A percentile compares a stretch with the other conserved stretches of the same genome.
phyloP scores from a whole-genome alignment of 2,888 invertebrate genomes.

The Azorinus chamasolen region DNA sequence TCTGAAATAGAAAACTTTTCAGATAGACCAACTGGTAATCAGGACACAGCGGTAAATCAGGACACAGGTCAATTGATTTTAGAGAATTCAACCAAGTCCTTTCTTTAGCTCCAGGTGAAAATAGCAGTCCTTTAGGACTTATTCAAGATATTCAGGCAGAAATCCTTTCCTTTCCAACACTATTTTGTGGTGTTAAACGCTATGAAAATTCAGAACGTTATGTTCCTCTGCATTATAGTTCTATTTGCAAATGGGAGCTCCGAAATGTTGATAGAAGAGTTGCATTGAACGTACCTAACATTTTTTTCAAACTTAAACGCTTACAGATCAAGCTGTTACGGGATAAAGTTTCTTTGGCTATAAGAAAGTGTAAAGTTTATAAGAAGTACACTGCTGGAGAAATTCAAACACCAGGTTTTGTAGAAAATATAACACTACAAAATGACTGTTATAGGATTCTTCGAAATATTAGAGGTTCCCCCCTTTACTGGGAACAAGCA shows the following conservation, averaged over 20 bases:
- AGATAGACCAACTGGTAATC: slow-evolving; percentile 26
- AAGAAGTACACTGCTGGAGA: slow-evolving; percentile 24
- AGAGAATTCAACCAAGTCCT: too few species aligned
- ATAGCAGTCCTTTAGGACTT: too few species aligned
- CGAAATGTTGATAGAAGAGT: too few species aligned
- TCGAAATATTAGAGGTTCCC: slow-evolving; percentile 39
- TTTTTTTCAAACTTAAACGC: slow-evolving; percentile 53
- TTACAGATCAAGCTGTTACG: slow-evolving; percentile 48
- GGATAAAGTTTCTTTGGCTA: slow-evolving; percentile 45
- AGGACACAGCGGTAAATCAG: slow-evolving; percentile 23
- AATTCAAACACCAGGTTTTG: slow-evolving; percentile 6
- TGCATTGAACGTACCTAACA: slow-evolving; percentile 30
- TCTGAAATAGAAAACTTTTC: slow-evolving; percentile 17
- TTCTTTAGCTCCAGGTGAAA: too few species aligned
- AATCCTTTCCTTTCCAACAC: too few species aligned
- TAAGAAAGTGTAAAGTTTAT: slow-evolving; percentile 40
- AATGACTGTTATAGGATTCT: slow-evolving; percentile 41
- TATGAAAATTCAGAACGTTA: too few species aligned
- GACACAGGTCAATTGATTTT: too few species aligned
- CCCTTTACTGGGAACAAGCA: slow-evolving; percentile 50
- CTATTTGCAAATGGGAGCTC: slow-evolving; percentile 51
- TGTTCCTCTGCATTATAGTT: slow-evolving; percentile 43
- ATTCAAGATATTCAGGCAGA: too few species aligned
- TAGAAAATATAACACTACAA: slow-evolving; percentile 27
- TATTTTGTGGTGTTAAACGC: too few species aligned